A percentile compares a stretch with the other conserved stretches of the same genome.
phyloP scores from a whole-genome alignment of 2,113 vertebrate genomes.

The Onychostruthus taczanowskii region DNA sequence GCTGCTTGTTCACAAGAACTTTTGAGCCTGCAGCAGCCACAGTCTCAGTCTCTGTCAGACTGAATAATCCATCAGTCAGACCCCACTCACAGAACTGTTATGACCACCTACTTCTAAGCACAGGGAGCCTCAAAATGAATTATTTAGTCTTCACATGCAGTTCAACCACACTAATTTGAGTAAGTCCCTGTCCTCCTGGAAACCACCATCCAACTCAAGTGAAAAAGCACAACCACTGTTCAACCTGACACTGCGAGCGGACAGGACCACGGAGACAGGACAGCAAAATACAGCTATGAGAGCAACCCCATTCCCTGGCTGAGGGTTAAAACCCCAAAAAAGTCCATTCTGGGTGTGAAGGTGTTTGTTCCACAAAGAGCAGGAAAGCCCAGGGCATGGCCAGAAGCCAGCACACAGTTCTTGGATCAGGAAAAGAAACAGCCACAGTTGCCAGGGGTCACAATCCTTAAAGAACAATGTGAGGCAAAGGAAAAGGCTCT shows the following conservation, averaged over 20 bases:
- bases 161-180: background rate
- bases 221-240: accelerated
- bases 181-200: background rate
- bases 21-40: background rate
- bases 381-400: background rate
- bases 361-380: background rate
- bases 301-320: background rate
- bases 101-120: background rate
- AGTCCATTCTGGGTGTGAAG: background rate
- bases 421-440: background rate
- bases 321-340: background rate
- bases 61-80: background rate
- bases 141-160: background rate
- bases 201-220: accelerated
- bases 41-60: accelerated
- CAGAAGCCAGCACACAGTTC: background rate
- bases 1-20: background rate
- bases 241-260: accelerated
- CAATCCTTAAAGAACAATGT: background rate
- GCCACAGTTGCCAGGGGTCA: background rate
- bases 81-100: background rate
- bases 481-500: background rate
- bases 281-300: background rate
- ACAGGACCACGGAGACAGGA: background rate
- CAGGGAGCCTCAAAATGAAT: background rate